Evolutionary conservation across 37 sponge, comb jelly and placozoan genomes (phyloP), one percentile per base, ranked within the genome.

Genomic region (Diacarnus erythraeanus): DNA sequence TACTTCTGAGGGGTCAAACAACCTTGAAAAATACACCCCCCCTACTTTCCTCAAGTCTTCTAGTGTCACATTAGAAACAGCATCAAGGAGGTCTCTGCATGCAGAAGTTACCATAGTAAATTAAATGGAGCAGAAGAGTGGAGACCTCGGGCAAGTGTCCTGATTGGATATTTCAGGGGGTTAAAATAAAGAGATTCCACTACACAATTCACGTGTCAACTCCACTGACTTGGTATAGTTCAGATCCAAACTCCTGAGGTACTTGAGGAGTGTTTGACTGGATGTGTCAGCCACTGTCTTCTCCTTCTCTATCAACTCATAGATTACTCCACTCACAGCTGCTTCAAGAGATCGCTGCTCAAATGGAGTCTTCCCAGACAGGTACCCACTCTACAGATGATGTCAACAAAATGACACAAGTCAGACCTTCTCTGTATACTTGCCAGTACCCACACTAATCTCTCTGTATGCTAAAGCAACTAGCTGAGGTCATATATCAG

Each of bases 281-380:
- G 79, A 89, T 0, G 79, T 71, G 40, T 54, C 65, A 20, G 77
- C 76, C 57, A 85, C 83, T 1, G 93, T 88, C 51, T 88, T 80
- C 57, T 87, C 89, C 29, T 71, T 26, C 25, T 76, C 79, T 27
- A 94, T 87, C 21, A 88, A 17, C 33, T 76, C 78, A 65, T 76
- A 94, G 22, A 94, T 77, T 27, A 79, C 73, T 30, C 89, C 66
- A 57, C 95, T 94, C 36, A 85, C 77, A 34, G 95, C 93, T 51
- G 89, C 59, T 65, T 94, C 95, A 64, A 94, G 57, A 66, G 85
- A 77, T 34, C 64, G 77, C 22, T 57, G 42, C 33, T 91, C 89
- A 83, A 94, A 76, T 15, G 71, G 72, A 0, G 59, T 58, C n/a
- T 22, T 31, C 1, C 93, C 95, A 57, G 30, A 63, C 36, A 87